Base-by-base conservation (phyloP, 2,113 vertebrate species). In the Pycnonotus jocosus region DNA sequence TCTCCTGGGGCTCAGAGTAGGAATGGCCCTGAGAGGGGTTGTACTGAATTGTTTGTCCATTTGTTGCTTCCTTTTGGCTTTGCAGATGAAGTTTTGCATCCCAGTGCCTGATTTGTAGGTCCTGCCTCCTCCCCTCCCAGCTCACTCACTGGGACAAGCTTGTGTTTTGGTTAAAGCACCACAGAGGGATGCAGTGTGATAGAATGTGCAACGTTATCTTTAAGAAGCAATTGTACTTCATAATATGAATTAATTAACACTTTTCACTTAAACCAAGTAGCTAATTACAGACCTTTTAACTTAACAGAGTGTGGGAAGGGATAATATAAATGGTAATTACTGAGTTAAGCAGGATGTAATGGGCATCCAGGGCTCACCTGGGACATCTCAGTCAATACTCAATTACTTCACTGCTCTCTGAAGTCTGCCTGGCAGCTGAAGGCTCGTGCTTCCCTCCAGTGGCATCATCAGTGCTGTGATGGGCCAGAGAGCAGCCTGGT, bases 251-350 rank as follows among this genome's bases (percentile, higher is more conserved):
- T 89, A 88, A 95, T 93, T 97, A 86, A 92, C 92, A 81, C 69
- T 56, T 93, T 60, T 64, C 74, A 81, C 68, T 91, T 96, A 93
- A 87, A 93, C 81, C 91, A 93, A 89, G 58, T 86, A 95, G 81
- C 92, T 97, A 96, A 97, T 97, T 96, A 93, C 85, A 92, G 82
- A 70, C 37, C 93, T 86, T 94, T 95, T 78, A 92, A 35, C 64
- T 88, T 94, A 95, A 95, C 74, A 80, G 94, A 96, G 89, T 69
- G 79, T 1, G 16, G 89, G 40, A 92, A 88, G 78, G 82, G 79
- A 56, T 93, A 93, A 96, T 92, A 76, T n/a, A 85, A 82, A 53
- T 21, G 56, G 74, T 95, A 82, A 95, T 96, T 95, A 97, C 60
- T 71, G 95, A 97, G 94, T 86, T 89, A 86, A 96, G 85, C 93